phyloP scores from a whole-genome alignment of 2,888 invertebrate genomes.

The Meiosimyza platycephala region DNA sequence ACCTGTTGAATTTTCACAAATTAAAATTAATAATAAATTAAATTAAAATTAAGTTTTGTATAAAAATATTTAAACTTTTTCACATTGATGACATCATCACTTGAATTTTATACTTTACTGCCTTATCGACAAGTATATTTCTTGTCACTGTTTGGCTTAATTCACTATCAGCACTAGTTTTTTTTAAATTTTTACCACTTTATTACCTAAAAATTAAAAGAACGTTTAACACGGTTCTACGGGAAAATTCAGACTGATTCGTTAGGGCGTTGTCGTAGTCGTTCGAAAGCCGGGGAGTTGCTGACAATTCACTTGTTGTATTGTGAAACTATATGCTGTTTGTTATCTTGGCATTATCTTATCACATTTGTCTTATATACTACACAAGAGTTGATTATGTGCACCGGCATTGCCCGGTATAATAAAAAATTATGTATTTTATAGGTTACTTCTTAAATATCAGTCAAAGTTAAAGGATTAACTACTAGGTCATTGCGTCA shows the following conservation, averaged over 20 bases:
- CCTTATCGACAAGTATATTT: slow-evolving; percentile 10
- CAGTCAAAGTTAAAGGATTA: no score
- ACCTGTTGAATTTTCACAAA: not conserved
- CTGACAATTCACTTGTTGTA: slow-evolving; percentile 48
- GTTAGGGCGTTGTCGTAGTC: slow-evolving; percentile 22
- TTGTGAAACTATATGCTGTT: slow-evolving; percentile 53
- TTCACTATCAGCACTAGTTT: slow-evolving; percentile 10
- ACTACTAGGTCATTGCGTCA: no score
- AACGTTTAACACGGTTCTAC: slow-evolving; percentile 58
- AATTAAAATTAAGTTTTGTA: slow-evolving; percentile 8
- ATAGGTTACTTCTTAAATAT: no score
- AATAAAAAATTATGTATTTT: no score
- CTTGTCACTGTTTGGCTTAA: slow-evolving; percentile 7
- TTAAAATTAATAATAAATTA: not conserved
- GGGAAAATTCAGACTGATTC: slow-evolving; percentile 57
- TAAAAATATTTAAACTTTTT: slow-evolving; percentile 7
- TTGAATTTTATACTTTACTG: slow-evolving; percentile 11
- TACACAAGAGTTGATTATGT: not conserved
- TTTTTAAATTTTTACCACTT: slow-evolving; percentile 18
- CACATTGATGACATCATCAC: slow-evolving; percentile 32
- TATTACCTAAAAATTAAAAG: slow-evolving; percentile 47
- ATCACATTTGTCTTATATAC: slow-evolving; percentile 30
- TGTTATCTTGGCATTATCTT: slow-evolving; percentile 40
- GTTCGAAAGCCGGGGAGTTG: slow-evolving; percentile 50
- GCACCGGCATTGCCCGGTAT: no score